Evolutionary conservation across 2,888 invertebrate species (phyloP), one percentile per base, ranked within the genome.

Genomic region (Athripsodes cinereus): DNA sequence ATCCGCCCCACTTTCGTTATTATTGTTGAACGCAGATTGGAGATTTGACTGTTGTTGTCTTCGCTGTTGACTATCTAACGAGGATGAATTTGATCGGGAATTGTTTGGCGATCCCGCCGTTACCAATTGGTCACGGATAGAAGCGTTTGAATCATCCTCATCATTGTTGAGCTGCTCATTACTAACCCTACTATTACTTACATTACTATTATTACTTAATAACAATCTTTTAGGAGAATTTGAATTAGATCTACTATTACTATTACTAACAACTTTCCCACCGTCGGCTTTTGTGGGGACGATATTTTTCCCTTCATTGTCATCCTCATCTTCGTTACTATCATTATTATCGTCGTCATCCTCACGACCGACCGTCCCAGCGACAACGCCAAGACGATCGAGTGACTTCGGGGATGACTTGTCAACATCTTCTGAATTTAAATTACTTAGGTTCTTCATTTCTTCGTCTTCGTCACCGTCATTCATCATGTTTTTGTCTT

Each of bases 391-490:
- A n/a, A n/a, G n/a, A n/a, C n/a, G n/a, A n/a, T n/a, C n/a, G n/a
- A n/a, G n/a, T n/a, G n/a, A n/a, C n/a, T n/a, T n/a, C n/a, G n/a
- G n/a, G n/a, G n/a, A n/a, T n/a, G n/a, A n/a, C 40, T 40, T 40
- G 2, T 40, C 40, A 40, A 8, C 40, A 3, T 40, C 40, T 13
- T 40, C 40, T 13, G 13, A 5, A 40, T 5, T 13, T 8, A 13
- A 13, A 3, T 5, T 40, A 13, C 13, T 40, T 13, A 8, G 8
- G 2, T 16, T 40, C 40, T 40, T 40, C 5, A 13, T 40, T 5
- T 40, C 40, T 3, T 8, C 62, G 72, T 67, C 56, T 60, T 58
- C 70, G 71, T 40, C 40, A 8, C n/a, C n/a, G n/a, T n/a, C n/a
- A n/a, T n/a, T n/a, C n/a, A n/a, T n/a, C 26, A 16, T 40, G 40